phyloP scores from a whole-genome alignment of 2,888 invertebrate genomes.

The Catotricha subobsoleta region DNA sequence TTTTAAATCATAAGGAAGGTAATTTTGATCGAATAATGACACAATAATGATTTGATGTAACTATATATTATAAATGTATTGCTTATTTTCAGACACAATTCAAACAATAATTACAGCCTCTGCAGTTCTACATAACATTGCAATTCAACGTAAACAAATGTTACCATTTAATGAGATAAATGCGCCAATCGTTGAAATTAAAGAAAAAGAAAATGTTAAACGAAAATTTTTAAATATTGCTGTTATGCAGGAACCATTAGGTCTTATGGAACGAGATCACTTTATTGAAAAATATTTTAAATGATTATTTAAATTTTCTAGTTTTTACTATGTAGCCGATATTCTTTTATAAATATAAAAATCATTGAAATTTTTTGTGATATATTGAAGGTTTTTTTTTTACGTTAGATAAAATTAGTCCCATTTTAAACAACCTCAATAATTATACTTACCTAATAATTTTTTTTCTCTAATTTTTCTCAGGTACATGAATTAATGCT shows the following conservation, averaged over 20 bases:
- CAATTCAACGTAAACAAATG: constrained; percentile 12
- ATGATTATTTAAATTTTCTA: no score
- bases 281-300: constrained; percentile 14
- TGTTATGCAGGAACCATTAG: constrained; percentile 5
- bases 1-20: constrained; percentile 13
- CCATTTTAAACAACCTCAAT: no score
- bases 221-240: constrained; percentile 3
- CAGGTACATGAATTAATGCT: constrained; percentile 70
- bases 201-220: constrained; percentile 12
- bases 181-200: constrained; percentile 11
- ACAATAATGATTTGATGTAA: background rate
- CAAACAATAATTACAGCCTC: constrained; percentile 14
- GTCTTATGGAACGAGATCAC: constrained; percentile 10
- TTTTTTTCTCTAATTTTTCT: background rate
- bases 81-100: constrained; percentile 10
- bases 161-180: constrained; percentile 10
- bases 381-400: no score
- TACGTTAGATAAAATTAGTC: no score
- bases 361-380: constrained; percentile 9
- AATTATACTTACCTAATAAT: background rate
- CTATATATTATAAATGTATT: background rate
- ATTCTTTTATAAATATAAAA: no score
- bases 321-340: no score
- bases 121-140: constrained; percentile 15
- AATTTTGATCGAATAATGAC: background rate